Evolutionary conservation across 1,140 invertebrate genomes (phyloP).

Genomic region (Pinna nobilis): DNA sequence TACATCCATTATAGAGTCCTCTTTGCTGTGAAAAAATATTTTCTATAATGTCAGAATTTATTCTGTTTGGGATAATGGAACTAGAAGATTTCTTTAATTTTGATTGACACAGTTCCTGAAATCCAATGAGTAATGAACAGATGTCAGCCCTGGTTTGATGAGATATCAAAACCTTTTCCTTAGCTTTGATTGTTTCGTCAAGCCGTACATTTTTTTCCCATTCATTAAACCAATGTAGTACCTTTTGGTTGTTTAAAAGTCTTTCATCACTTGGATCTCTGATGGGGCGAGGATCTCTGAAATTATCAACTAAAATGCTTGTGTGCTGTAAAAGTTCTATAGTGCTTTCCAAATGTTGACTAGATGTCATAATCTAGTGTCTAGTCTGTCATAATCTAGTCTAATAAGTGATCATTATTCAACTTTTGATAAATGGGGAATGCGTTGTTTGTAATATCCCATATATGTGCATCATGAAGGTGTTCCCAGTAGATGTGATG

Average conservation of each 20-base stretch:
- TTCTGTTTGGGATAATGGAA: slow-evolving; percentile 30
- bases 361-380: slow-evolving; percentile 21
- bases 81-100: slow-evolving; percentile 15
- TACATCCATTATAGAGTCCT: slow-evolving; percentile 39
- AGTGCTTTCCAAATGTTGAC: not conserved
- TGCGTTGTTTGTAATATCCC: not conserved
- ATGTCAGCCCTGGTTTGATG: slow-evolving; percentile 39
- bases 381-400: no score
- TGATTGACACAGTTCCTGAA: slow-evolving; percentile 31
- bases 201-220: slow-evolving; percentile 22
- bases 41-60: slow-evolving; percentile 41
- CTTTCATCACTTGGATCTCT: slow-evolving; percentile 27
- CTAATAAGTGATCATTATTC: not conserved
- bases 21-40: slow-evolving; percentile 45
- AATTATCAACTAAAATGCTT: slow-evolving; percentile 32
- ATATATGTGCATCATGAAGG: slow-evolving; percentile 1
- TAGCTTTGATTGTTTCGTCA: slow-evolving; percentile 18
- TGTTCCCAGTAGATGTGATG: not conserved
- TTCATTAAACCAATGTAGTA: slow-evolving; percentile 28
- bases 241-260: slow-evolving; percentile 16
- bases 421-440: not conserved
- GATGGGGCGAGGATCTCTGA: slow-evolving; percentile 40
- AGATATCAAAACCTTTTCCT: slow-evolving; percentile 31
- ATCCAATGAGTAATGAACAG: slow-evolving; percentile 28
- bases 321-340: slow-evolving; percentile 37